A percentile compares a stretch with the other conserved stretches of the same genome.
Conservation (phyloP, 2,797 vertebrate species). For the Poecilia wingei region DNA sequence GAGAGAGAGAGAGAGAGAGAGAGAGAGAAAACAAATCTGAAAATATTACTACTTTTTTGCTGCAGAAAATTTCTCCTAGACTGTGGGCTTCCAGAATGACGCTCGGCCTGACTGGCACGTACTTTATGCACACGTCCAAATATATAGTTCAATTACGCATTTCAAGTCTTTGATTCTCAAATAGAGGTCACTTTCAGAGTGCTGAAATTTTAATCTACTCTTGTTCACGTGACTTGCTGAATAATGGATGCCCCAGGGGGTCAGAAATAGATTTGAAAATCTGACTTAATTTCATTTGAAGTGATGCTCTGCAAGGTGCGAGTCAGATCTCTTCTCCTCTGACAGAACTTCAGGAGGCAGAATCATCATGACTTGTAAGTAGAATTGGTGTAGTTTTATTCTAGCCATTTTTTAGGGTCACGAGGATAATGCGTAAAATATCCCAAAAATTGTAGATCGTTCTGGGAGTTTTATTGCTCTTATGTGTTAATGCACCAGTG, state of each 20-base stretch:
- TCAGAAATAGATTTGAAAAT: constrained; percentile 90
- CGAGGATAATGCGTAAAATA: background rate
- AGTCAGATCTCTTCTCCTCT: constrained; percentile 74
- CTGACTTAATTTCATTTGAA: constrained; percentile 88
- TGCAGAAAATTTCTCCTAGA: constrained; percentile 8
- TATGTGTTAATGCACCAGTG: background rate
- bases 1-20: no score
- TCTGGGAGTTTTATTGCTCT: background rate
- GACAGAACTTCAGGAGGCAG: constrained; percentile 57
- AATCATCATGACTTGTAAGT: constrained; percentile 75
- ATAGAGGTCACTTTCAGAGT: constrained; percentile 83
- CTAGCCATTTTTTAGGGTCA: background rate
- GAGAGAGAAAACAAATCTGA: background rate
- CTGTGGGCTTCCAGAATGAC: constrained; percentile 44
- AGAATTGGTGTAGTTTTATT: constrained; percentile 31
- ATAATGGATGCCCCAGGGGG: constrained; percentile 91
- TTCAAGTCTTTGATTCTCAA: constrained; percentile 73
- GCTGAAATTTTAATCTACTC: constrained; percentile 90
- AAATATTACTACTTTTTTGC: background rate
- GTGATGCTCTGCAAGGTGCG: constrained; percentile 86
- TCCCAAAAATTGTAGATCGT: background rate
- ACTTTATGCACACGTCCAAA: constrained; percentile 66
- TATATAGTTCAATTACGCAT: constrained; percentile 72
- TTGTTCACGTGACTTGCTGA: constrained; percentile 91
- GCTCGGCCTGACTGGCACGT: constrained; percentile 63